Conservation (phyloP, 2,888 invertebrate genomes). For the Nephrotoma guestfalica region DNA sequence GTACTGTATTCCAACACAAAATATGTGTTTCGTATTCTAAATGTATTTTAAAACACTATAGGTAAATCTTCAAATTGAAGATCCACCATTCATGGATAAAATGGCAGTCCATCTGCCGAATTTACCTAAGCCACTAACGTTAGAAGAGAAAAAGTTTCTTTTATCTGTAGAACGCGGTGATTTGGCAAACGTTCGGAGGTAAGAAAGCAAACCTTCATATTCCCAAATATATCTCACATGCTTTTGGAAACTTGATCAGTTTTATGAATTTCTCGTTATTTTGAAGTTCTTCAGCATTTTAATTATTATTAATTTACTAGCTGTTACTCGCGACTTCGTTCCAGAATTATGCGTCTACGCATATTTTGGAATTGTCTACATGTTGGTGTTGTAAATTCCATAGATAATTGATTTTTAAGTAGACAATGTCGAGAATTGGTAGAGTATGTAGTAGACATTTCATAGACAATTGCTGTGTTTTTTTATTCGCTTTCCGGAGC, state of each 20-base stretch:
- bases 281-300: no score
- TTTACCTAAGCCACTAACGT: constrained; percentile 55
- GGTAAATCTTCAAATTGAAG: constrained; percentile 14
- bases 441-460: no score
- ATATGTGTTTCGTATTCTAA: not conserved
- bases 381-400: no score
- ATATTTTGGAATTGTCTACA: no score
- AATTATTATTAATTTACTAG: no score
- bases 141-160: constrained; percentile 83
- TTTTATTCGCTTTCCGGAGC: no score
- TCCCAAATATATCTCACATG: not conserved
- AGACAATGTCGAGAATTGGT: no score
- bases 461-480: no score
- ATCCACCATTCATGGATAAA: constrained; percentile 10
- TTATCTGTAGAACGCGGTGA: constrained; percentile 89
- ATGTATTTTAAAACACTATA: not conserved
- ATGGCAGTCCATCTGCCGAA: constrained; percentile 28
- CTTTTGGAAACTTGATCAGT: not conserved
- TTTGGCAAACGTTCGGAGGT: constrained; percentile 72
- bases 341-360: no score
- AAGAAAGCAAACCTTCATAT: constrained; percentile 18
- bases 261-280: no score
- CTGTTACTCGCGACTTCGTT: no score
- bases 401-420: no score
- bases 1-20: constrained; percentile 9